Conservation (phyloP, 2,113 vertebrate genomes). For the Cromileptes altivelis region DNA sequence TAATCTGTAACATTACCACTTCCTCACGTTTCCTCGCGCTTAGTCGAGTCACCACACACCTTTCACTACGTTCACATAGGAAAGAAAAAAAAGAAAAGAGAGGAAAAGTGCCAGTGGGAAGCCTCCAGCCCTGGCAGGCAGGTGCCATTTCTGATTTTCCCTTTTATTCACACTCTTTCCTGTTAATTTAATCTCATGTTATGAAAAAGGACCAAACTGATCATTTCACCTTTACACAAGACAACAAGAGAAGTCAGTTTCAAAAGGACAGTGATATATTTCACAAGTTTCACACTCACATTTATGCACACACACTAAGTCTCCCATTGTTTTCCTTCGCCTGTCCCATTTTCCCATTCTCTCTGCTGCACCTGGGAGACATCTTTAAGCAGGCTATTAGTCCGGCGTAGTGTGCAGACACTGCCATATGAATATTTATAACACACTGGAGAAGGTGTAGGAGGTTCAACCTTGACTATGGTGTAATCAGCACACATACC, state of each 20-base stretch:
- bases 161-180: constrained; percentile 29
- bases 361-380: constrained; percentile 52
- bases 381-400: constrained; percentile 79
- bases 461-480: constrained; percentile 82
- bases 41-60: constrained; percentile 69
- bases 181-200: constrained; percentile 40
- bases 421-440: constrained; percentile 86
- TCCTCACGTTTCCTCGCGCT: constrained; percentile 79
- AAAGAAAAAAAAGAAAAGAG: constrained; percentile 2
- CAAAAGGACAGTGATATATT: constrained; percentile 20
- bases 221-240: constrained; percentile 28
- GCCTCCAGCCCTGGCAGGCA: constrained; percentile 23
- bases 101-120: constrained; percentile 40
- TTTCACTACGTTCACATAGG: constrained; percentile 69
- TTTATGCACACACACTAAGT: constrained; percentile 5
- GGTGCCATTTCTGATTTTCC: constrained; percentile 34
- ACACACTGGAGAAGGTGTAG: constrained; percentile 76
- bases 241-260: constrained; percentile 26
- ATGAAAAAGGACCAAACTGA: constrained; percentile 23
- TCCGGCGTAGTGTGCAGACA: constrained; percentile 75
- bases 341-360: constrained; percentile 18
- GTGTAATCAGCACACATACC: constrained; percentile 80
- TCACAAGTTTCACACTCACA: constrained; percentile 20
- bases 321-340: constrained; percentile 10
- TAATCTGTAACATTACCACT: constrained; percentile 88